Percentiles rank a stretch among this genome's conserved stretches.
These are phyloP conservation scores for Ypsolopha scabrella DNA, from an alignment of 2,888 invertebrate genomes.

Conservation along the genomic window DNA sequence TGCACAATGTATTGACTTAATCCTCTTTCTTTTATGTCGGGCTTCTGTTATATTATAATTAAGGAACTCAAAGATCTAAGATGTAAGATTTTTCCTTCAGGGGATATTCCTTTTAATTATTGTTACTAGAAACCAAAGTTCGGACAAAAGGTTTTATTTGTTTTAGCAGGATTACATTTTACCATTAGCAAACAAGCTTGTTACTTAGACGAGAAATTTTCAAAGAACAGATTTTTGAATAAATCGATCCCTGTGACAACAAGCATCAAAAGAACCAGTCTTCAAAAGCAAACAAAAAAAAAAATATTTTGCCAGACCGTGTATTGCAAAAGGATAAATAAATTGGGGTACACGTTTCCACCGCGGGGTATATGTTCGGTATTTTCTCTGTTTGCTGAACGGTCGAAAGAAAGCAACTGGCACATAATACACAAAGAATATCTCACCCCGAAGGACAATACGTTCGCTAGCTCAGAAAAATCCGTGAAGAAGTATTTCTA, in stretches of 20 bases:
- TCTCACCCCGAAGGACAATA: conserved; percentile 39
- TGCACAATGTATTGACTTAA: not conserved
- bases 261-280: conserved; percentile 60
- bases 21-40: not conserved
- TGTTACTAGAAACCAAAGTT: too few relatives aligned
- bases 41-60: too few relatives aligned
- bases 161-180: not conserved
- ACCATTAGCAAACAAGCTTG: not conserved
- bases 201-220: not conserved
- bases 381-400: conserved; percentile 31
- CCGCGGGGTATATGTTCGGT: conserved; percentile 48
- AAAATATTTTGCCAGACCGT: conserved; percentile 50
- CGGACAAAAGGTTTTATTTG: not conserved
- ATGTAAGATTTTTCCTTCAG: too few relatives aligned
- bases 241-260: conserved; percentile 31
- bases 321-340: conserved; percentile 51
- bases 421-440: conserved; percentile 49
- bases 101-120: too few relatives aligned
- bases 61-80: too few relatives aligned
- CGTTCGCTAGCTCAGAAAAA: conserved; percentile 64
- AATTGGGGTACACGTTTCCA: conserved; percentile 51
- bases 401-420: conserved; percentile 56
- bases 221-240: not conserved
- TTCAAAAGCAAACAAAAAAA: conserved; percentile 62
- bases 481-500: conserved; percentile 64